A percentile compares a stretch with the other conserved stretches of the same genome.
Conservation (phyloP, 2,113 vertebrate species). For the Perca fluviatilis region DNA sequence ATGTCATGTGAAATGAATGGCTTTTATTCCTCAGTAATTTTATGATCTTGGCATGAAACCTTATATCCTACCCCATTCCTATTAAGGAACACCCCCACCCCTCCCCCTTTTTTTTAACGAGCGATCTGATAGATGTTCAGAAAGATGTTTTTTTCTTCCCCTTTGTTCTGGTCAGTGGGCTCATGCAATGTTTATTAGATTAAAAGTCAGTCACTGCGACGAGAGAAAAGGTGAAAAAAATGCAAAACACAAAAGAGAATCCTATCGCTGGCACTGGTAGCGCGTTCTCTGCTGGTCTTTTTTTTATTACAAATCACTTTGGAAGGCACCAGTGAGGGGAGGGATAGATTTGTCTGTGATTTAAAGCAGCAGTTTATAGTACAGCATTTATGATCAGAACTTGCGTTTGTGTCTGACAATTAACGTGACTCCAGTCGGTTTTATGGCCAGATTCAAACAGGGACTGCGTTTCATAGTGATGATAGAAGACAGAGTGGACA, state of each 20-base stretch:
- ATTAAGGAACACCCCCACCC: conserved; percentile 65
- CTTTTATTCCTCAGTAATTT: conserved; percentile 83
- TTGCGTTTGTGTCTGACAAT: conserved; percentile 81
- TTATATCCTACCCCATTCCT: conserved; percentile 73
- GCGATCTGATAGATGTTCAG: conserved; percentile 79
- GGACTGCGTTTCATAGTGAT: conserved; percentile 76
- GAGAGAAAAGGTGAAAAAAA: conserved; percentile 69
- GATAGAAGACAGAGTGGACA: conserved; percentile 76
- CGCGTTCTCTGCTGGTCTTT: conserved; percentile 67
- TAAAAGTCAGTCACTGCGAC: conserved; percentile 83
- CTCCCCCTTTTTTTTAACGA: conserved; percentile 65
- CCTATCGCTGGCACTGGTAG: conserved; percentile 45
- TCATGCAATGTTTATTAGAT: conserved; percentile 84
- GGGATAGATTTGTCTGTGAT: conserved; percentile 77
- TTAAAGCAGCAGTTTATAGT: conserved; percentile 81
- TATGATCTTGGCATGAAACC: conserved; percentile 83
- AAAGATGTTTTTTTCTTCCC: conserved; percentile 64
- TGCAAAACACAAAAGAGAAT: conserved; percentile 79
- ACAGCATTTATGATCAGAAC: conserved; percentile 84
- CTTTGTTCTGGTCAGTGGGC: conserved; percentile 81
- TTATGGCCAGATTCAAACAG: conserved; percentile 81
- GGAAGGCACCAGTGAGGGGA: conserved; percentile 71
- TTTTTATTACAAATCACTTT: conserved; percentile 84
- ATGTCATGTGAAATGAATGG: conserved; percentile 84
- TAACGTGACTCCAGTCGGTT: conserved; percentile 81